These are phyloP conservation scores for Channa maculata DNA, from an alignment of 2,113 vertebrate genomes.

Conservation along the genomic window DNA sequence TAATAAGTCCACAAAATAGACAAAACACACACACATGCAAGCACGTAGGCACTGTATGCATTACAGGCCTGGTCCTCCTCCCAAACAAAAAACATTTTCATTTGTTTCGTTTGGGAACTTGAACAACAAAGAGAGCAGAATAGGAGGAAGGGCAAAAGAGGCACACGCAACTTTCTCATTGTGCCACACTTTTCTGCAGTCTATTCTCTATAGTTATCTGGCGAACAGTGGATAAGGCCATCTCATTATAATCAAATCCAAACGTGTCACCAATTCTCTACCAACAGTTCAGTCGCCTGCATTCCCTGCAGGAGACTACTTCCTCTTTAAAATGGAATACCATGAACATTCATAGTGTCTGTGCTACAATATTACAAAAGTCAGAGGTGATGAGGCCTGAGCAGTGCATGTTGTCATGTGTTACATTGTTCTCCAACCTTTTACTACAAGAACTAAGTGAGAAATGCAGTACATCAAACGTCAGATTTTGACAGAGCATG, in stretches of 20 bases:
- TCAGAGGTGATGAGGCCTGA: constrained; percentile 37
- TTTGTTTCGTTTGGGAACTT: constrained; percentile 61
- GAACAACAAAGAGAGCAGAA: constrained; percentile 63
- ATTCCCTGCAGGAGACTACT: not conserved
- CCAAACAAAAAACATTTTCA: constrained; percentile 46
- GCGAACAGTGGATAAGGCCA: constrained; percentile 39
- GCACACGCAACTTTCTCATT: constrained; percentile 48
- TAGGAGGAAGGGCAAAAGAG: constrained; percentile 62
- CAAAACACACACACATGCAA: not conserved
- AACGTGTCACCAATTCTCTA: constrained; percentile 24
- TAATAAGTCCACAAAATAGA: constrained; percentile 25
- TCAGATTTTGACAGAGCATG: constrained; percentile 49
- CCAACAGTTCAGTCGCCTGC: constrained; percentile 5
- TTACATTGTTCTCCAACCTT: constrained; percentile 50
- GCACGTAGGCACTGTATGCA: constrained; percentile 23
- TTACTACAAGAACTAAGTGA: constrained; percentile 48
- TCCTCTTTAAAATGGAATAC: constrained; percentile 11
- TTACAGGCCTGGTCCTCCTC: constrained; percentile 35
- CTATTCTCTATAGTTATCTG: constrained; percentile 39
- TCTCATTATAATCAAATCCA: constrained; percentile 58
- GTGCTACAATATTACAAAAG: constrained; percentile 8
- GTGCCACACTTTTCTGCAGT: constrained; percentile 46
- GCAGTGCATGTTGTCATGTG: constrained; percentile 20
- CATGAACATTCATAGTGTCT: not conserved
- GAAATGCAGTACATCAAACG: constrained; percentile 54